Conservation (phyloP, 1,140 invertebrate genomes). For the Spodoptera frugiperda region DNA sequence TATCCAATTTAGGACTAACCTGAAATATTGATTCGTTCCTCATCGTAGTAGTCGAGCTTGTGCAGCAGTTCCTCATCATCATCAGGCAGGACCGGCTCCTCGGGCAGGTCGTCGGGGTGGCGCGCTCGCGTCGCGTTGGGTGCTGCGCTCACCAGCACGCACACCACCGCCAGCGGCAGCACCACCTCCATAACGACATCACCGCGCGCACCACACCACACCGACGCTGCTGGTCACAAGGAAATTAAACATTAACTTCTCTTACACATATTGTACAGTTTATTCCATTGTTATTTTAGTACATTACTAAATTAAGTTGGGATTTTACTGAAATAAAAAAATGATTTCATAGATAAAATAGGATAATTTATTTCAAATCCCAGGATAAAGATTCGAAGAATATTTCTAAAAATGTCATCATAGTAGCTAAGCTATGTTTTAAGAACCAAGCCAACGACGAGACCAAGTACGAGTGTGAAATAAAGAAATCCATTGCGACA, state of each 20-base stretch:
- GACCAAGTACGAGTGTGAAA: too few relatives aligned
- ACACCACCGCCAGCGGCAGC: constrained; percentile 73
- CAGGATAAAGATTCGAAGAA: too few relatives aligned
- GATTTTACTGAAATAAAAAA: too few relatives aligned
- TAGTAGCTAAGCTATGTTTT: too few relatives aligned
- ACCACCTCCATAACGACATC: constrained; percentile 83
- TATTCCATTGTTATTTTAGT: too few relatives aligned
- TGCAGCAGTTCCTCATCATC: constrained; percentile 69
- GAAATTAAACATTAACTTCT: neutral
- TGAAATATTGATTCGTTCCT: constrained; percentile 78
- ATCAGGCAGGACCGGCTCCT: constrained; percentile 55
- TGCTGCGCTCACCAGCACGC: constrained; percentile 79
- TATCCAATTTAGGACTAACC: constrained; percentile 59
- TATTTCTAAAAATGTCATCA: too few relatives aligned
- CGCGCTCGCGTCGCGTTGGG: constrained; percentile 73
- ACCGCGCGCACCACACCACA: constrained; percentile 67
- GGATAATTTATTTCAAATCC: too few relatives aligned
- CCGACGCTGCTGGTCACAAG: constrained; percentile 52
- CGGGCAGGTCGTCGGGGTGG: constrained; percentile 57
- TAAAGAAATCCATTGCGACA: too few relatives aligned
- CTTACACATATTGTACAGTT: too few relatives aligned
- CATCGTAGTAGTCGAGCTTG: constrained; percentile 76
- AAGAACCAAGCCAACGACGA: too few relatives aligned
- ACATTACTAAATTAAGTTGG: too few relatives aligned
- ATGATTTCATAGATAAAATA: too few relatives aligned